Percentiles rank a stretch among this genome's conserved stretches.
phyloP scores from a whole-genome alignment of 2,797 vertebrate species.

The Platalea minor region DNA sequence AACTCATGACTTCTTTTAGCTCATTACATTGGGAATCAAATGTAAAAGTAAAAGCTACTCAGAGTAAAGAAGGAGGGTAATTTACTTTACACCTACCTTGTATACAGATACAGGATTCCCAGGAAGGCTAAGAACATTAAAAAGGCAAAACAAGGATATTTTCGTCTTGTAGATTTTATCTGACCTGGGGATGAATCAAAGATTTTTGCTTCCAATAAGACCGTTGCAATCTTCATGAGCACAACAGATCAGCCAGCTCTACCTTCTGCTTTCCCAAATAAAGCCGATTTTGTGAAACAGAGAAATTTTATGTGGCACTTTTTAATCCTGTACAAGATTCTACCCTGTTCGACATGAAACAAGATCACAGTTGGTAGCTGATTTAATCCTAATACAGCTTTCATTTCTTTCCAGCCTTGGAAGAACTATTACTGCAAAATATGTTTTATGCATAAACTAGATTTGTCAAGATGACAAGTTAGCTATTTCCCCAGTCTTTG shows the following conservation, averaged over 20 bases:
- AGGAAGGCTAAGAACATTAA: not conserved
- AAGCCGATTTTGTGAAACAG: not conserved
- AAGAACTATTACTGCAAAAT: not conserved
- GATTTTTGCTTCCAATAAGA: not conserved
- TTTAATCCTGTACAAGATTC: not conserved
- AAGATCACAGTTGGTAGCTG: not conserved
- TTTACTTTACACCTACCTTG: not conserved
- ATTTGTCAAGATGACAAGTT: not conserved
- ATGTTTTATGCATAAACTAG: not conserved
- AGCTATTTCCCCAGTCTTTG: not conserved
- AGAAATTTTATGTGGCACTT: not conserved
- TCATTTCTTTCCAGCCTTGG: not conserved
- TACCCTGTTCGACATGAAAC: not conserved
- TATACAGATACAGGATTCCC: not conserved
- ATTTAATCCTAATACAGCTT: not conserved
- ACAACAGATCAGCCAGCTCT: not conserved
- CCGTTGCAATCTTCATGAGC: not conserved
- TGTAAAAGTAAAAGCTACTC: not conserved
- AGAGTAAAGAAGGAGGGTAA: not conserved
- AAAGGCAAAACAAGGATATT: not conserved
- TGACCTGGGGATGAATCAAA: not conserved
- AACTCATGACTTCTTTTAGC: not conserved
- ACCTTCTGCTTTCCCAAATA: not conserved
- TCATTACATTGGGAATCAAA: not conserved
- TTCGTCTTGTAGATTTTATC: not conserved